Base-by-base conservation (phyloP, 2,113 vertebrate species). In the Diadophis punctatus region DNA sequence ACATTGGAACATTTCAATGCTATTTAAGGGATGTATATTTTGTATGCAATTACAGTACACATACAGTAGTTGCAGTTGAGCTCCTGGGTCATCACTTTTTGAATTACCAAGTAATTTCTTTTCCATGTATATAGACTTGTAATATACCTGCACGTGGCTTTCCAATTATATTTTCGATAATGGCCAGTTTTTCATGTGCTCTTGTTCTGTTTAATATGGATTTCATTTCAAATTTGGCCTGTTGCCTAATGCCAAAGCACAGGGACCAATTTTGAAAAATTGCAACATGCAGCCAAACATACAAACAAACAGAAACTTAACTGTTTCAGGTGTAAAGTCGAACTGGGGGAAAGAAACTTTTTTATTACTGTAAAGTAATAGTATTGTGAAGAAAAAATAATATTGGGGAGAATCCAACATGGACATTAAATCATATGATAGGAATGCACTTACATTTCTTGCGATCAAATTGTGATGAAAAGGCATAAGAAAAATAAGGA, bases 91-190 rank as follows among this genome's bases (percentile, higher is more conserved):
- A 85, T 58, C 43, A 92, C 43, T 34, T 93, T 93, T 52, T 93
- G 88, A 93, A 90, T 30, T 51, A 84, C 22, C 56, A 56, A 89
- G 30, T 92, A 56, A 63, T 93, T 92, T 86, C 25, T 90, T 90
- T 85, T 51, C 88, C n/a, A 52, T 93, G 27, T 86, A 93, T 80
- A 52, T 34, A 60, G 74, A 60, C 30, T 60, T 14, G 10, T 46
- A 58, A 39, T 48, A 89, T 84, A 80, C 16, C 18, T 92, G 43
- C n/a, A 86, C 25, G 53, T 86, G 88, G 88, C 14, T 43, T 93
- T 93, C 88, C 92, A 93, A 90, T 90, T 93, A 93, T 60, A 58
- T 93, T 93, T 90, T 90, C 23, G 86, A 86, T 86, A 43, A 51
- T 14, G 46, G 10, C 74, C 20, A 51, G 53, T 60, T 90, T 90